Conservation (phyloP, 92 coral and sea anemone genomes). For the Nematostella vectensis region DNA sequence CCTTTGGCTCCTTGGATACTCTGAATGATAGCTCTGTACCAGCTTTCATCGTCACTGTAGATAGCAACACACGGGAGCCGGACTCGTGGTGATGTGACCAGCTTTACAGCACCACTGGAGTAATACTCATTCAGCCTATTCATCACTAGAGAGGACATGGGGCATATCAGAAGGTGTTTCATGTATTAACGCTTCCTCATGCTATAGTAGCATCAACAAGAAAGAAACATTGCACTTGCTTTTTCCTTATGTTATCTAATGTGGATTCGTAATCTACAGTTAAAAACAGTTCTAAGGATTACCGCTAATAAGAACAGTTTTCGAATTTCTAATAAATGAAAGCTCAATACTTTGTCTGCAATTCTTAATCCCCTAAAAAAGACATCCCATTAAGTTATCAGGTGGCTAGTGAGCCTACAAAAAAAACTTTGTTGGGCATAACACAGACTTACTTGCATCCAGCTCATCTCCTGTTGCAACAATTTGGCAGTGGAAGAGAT, state of each 20-base stretch:
- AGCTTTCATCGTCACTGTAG: constrained; percentile 54
- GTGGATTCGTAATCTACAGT: too few species aligned
- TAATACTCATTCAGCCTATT: constrained; percentile 51
- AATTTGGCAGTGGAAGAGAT: constrained; percentile 67
- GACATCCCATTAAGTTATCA: too few species aligned
- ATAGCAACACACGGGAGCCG: constrained; percentile 83
- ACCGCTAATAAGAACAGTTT: too few species aligned
- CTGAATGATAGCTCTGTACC: constrained; percentile 80
- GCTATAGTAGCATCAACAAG: background rate
- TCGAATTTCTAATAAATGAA: too few species aligned
- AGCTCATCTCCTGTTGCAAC: constrained; percentile 43
- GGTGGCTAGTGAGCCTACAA: too few species aligned
- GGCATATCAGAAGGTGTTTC: background rate
- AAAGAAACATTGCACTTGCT: too few species aligned
- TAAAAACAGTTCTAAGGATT: too few species aligned
- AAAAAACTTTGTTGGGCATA: background rate
- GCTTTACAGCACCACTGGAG: constrained; percentile 43
- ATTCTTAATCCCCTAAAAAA: too few species aligned
- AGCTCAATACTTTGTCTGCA: too few species aligned
- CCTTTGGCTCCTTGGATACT: constrained; percentile 37
- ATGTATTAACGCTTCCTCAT: too few species aligned
- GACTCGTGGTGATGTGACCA: constrained; percentile 51
- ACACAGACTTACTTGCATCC: constrained; percentile 45
- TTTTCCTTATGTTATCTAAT: too few species aligned
- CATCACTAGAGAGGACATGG: constrained; percentile 55